Conservation (phyloP, 2,113 vertebrate species). For the Burhinus bistriatus region DNA sequence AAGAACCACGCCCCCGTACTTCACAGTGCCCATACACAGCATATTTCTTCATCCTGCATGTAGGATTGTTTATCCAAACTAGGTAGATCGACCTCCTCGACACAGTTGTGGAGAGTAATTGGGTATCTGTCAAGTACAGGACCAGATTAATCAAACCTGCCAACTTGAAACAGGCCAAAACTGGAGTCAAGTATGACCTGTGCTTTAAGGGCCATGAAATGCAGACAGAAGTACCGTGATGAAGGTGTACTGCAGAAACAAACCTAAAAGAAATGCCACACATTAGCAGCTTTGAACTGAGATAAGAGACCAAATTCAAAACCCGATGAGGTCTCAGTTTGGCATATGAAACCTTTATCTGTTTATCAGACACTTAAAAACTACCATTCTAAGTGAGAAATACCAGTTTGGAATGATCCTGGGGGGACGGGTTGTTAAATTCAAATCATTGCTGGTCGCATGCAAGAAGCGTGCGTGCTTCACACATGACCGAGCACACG, state of each 20-base stretch:
- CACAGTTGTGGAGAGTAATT: not conserved
- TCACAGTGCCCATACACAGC: not conserved
- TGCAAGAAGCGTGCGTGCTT: not conserved
- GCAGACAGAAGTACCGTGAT: not conserved
- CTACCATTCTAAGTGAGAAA: not conserved
- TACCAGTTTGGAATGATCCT: not conserved
- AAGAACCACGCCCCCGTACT: not conserved
- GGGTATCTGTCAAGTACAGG: not conserved
- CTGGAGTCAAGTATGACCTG: not conserved
- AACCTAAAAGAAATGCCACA: not conserved
- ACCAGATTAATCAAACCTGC: constrained; percentile 23
- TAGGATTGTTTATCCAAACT: not conserved
- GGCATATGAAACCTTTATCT: not conserved
- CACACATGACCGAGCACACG: rapidly evolving
- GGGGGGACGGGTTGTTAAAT: not conserved
- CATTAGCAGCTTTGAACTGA: constrained; percentile 11
- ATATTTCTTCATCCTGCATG: not conserved
- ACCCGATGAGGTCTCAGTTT: not conserved
- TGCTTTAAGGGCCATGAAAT: not conserved
- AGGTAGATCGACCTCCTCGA: not conserved
- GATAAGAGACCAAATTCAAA: not conserved
- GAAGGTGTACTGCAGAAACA: not conserved
- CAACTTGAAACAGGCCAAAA: not conserved
- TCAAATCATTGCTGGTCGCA: not conserved
- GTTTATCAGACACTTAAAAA: not conserved